These are phyloP conservation scores for Brachionus sp. DNA, from an alignment of 1,140 invertebrate species.

Conservation along the genomic window DNA sequence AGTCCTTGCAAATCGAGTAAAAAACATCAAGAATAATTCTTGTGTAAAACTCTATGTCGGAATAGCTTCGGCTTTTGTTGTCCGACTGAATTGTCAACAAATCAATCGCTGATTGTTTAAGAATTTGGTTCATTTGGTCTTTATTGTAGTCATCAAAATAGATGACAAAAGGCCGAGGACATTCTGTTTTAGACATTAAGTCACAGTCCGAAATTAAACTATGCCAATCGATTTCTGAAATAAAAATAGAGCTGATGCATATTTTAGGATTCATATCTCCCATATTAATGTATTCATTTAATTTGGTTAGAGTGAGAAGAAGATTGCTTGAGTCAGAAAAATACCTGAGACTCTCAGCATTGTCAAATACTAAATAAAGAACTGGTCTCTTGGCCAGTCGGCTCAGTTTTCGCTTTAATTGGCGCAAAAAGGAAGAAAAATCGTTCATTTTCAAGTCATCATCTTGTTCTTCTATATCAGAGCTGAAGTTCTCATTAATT, in stretches of 20 bases:
- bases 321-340: slow-evolving; percentile 27
- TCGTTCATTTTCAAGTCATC: slow-evolving; percentile 29
- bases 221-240: slow-evolving; percentile 39
- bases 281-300: slow-evolving; percentile 10
- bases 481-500: not conserved
- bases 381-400: not conserved
- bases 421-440: slow-evolving; percentile 13
- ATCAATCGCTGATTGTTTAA: not conserved
- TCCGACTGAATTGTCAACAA: not conserved
- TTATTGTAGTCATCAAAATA: slow-evolving; percentile 39
- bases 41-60: slow-evolving; percentile 25
- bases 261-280: not conserved
- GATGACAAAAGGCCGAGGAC: slow-evolving; percentile 16
- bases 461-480: not conserved
- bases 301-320: not conserved
- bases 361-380: slow-evolving; percentile 31
- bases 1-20: slow-evolving; percentile 42
- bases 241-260: slow-evolving; percentile 9
- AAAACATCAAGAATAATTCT: slow-evolving; percentile 38
- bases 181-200: slow-evolving; percentile 40
- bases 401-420: not conserved
- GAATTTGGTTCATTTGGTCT: slow-evolving; percentile 28
- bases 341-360: slow-evolving; percentile 7
- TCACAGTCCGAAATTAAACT: slow-evolving; percentile 43
- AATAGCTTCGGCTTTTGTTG: not conserved